Conservation (phyloP, 30 jellyfish, hydroid and myxozoan species). For the Turritopsis dohrnii region DNA sequence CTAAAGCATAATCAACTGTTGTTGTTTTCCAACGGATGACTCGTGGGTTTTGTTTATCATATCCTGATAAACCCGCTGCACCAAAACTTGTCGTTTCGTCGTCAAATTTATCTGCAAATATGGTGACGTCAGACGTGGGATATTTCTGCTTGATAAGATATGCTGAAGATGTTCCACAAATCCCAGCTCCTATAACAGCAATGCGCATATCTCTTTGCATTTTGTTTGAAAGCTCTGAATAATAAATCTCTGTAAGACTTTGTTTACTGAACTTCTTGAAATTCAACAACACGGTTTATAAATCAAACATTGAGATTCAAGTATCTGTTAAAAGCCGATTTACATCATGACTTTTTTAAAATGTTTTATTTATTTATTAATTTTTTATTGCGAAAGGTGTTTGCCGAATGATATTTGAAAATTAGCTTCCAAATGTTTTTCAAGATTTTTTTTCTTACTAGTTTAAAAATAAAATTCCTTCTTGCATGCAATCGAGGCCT, state of each 20-base stretch:
- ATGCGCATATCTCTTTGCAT: neutral
- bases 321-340: neutral
- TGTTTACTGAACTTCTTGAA: neutral
- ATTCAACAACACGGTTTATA: neutral
- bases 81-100: slow-evolving; percentile 66
- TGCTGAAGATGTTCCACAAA: slow-evolving; percentile 54
- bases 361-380: too few relatives aligned
- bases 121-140: slow-evolving; percentile 23
- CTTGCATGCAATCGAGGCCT: too few relatives aligned
- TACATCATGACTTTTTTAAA: neutral
- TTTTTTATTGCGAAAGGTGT: neutral
- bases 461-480: too few relatives aligned
- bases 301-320: too few relatives aligned
- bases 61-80: slow-evolving; percentile 46
- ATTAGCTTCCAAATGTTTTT: too few relatives aligned
- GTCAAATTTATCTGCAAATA: slow-evolving; percentile 44
- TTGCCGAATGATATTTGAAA: neutral
- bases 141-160: slow-evolving; percentile 1
- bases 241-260: neutral
- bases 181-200: slow-evolving; percentile 81
- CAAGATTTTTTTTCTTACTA: too few relatives aligned
- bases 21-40: neutral
- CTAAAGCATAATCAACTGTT: neutral
- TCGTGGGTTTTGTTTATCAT: neutral
- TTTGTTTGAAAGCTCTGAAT: neutral